Conservation (phyloP, 2,113 vertebrate genomes). For the Ginglymostoma cirratum region DNA sequence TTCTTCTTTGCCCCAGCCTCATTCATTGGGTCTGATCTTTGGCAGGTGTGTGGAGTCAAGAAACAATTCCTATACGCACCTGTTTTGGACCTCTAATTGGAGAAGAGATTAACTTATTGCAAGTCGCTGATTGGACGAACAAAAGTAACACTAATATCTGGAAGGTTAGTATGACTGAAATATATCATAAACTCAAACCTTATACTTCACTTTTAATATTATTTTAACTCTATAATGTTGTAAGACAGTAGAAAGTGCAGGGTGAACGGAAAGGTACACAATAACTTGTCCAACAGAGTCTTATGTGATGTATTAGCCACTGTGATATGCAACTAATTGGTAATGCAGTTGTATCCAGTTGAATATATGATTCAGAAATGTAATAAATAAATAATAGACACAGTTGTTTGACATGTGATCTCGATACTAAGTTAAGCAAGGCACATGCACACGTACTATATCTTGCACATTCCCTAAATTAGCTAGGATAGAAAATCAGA, state of each 20-base stretch:
- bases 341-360: background rate
- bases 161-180: constrained; percentile 69
- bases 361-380: background rate
- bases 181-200: background rate
- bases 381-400: background rate
- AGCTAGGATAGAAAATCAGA: background rate
- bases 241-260: background rate
- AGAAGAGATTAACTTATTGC: constrained; percentile 86
- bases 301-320: background rate
- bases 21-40: constrained; percentile 25
- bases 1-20: background rate
- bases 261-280: background rate
- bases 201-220: background rate
- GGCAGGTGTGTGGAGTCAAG: constrained; percentile 82
- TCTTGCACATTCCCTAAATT: background rate
- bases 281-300: background rate
- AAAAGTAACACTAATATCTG: constrained; percentile 84
- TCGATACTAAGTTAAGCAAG: background rate
- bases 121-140: constrained; percentile 86
- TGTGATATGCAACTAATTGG: background rate
- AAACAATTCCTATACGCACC: constrained; percentile 80
- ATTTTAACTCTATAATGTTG: background rate
- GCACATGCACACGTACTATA: too few relatives aligned
- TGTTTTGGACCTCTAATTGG: constrained; percentile 94
- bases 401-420: background rate